A percentile compares a stretch with the other conserved stretches of the same genome.
Evolutionary conservation across 2,888 invertebrate genomes (phyloP).

Genomic region (Amorpha juglandis): DNA sequence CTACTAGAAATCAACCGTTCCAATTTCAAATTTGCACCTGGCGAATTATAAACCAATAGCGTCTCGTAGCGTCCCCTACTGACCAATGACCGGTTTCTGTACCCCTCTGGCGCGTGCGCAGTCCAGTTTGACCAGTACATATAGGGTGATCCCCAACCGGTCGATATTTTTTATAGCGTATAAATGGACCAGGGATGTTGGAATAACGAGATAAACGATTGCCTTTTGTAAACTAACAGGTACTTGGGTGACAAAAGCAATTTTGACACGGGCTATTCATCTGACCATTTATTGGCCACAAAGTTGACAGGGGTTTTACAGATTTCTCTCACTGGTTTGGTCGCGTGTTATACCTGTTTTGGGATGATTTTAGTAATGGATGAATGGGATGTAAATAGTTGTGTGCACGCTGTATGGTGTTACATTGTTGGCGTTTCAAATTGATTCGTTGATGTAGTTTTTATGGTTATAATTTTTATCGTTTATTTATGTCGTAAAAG

Average conservation of each 20-base stretch:
- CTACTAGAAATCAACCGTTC: slow-evolving; percentile 29
- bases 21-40: slow-evolving; percentile 62
- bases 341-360: slow-evolving; percentile 71
- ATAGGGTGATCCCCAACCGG: slow-evolving; percentile 40
- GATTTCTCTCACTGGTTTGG: slow-evolving; percentile 75
- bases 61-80: slow-evolving; percentile 48
- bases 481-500: not conserved
- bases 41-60: slow-evolving; percentile 60
- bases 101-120: slow-evolving; percentile 60
- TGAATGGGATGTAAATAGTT: slow-evolving; percentile 58
- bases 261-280: slow-evolving; percentile 73
- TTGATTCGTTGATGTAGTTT: slow-evolving; percentile 10
- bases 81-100: slow-evolving; percentile 78
- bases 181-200: slow-evolving; percentile 82
- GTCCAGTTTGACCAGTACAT: slow-evolving; percentile 51
- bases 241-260: slow-evolving; percentile 62
- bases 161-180: slow-evolving; percentile 56
- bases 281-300: slow-evolving; percentile 76
- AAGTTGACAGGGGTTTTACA: slow-evolving; percentile 63
- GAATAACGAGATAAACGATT: slow-evolving; percentile 66
- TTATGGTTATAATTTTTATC: slow-evolving; percentile 20
- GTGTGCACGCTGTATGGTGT: slow-evolving; percentile 56
- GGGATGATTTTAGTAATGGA: slow-evolving; percentile 52
- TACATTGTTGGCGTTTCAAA: slow-evolving; percentile 42
- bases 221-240: slow-evolving; percentile 70